phyloP scores from a whole-genome alignment of 1,140 invertebrate genomes.

The Saccostrea cuccullata region DNA sequence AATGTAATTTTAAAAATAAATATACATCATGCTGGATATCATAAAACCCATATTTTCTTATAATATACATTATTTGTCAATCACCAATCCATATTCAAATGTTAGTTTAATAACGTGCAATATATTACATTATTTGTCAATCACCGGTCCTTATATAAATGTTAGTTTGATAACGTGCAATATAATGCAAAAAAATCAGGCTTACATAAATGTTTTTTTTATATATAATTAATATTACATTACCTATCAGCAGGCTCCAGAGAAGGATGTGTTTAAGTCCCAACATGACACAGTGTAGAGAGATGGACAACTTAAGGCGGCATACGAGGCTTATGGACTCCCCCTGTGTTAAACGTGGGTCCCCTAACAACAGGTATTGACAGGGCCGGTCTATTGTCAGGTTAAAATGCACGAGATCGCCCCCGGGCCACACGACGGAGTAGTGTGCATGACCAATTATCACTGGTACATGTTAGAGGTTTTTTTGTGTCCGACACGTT shows the following conservation, averaged over 20 bases:
- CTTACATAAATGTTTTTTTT: too few relatives aligned
- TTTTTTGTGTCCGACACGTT: too few relatives aligned
- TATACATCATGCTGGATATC: too few relatives aligned
- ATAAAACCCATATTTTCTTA: too few relatives aligned
- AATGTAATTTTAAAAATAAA: too few relatives aligned
- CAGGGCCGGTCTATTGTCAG: not conserved
- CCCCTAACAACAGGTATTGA: not conserved
- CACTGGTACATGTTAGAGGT: not conserved
- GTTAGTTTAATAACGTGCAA: too few relatives aligned
- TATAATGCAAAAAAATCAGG: too few relatives aligned
- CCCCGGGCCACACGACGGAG: not conserved
- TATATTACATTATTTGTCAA: too few relatives aligned
- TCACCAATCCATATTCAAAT: too few relatives aligned
- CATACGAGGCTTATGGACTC: not conserved
- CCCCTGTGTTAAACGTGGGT: not conserved
- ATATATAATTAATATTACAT: not conserved
- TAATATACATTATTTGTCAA: too few relatives aligned
- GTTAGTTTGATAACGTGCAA: too few relatives aligned
- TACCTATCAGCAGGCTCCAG: not conserved
- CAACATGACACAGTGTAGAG: not conserved
- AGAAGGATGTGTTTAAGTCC: not conserved
- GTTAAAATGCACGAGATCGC: not conserved
- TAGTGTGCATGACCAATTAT: slow-evolving; percentile 3
- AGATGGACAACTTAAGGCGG: not conserved
- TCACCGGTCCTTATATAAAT: too few relatives aligned